These are phyloP conservation scores for Dendrocopos noguchii DNA, from an alignment of 2,113 vertebrate species.

Conservation along the genomic window DNA sequence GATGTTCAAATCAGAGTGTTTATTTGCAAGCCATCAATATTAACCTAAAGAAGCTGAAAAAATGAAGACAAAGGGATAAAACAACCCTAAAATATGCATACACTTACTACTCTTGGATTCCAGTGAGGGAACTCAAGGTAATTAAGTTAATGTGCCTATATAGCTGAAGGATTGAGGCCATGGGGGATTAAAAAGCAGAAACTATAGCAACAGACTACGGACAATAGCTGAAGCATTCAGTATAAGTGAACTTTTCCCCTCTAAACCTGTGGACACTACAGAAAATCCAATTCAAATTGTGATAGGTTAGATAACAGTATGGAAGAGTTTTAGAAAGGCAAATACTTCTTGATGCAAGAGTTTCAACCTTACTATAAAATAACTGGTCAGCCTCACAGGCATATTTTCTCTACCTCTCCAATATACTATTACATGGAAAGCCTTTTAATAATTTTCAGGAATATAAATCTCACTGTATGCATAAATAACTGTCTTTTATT, in stretches of 20 bases:
- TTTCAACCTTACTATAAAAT: not conserved
- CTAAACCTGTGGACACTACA: not conserved
- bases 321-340: not conserved
- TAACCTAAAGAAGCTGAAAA: not conserved
- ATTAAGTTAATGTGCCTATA: conserved; percentile 43
- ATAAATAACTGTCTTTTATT: not conserved
- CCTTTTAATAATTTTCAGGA: not conserved
- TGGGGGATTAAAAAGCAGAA: conserved; percentile 32
- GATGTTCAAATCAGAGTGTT: not conserved
- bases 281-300: not conserved
- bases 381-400: not conserved
- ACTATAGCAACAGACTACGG: conserved; percentile 31
- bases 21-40: not conserved
- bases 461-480: not conserved
- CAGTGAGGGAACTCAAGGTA: not conserved
- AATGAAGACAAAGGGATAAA: not conserved
- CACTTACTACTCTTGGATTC: not conserved
- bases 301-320: not conserved
- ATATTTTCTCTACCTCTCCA: not conserved
- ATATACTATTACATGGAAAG: not conserved
- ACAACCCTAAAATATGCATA: not conserved
- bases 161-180: conserved; percentile 62
- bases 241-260: conserved; percentile 49
- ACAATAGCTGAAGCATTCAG: not conserved
- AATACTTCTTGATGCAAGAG: not conserved